Evolutionary conservation across 2,888 invertebrate genomes (phyloP).

Genomic region (Drosophila trichaetosa): DNA sequence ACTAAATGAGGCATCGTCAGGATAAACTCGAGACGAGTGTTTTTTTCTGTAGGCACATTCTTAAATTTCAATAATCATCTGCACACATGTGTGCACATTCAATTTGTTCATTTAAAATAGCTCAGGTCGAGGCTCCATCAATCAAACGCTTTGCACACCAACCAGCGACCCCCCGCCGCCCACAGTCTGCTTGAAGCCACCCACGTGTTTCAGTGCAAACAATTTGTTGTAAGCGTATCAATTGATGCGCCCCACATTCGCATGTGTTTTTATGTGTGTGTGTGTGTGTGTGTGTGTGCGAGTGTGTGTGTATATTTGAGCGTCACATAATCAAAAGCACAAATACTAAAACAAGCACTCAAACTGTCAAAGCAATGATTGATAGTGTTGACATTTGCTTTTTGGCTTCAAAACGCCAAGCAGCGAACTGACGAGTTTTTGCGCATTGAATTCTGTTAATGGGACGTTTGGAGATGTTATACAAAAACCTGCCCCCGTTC

Average conservation of each 20-base stretch:
- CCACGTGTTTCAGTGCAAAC: conserved; percentile 71
- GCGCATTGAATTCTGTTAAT: conserved; percentile 78
- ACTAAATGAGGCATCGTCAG: not conserved
- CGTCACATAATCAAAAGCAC: conserved; percentile 80
- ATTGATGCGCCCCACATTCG: conserved; percentile 63
- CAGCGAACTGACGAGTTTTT: conserved; percentile 55
- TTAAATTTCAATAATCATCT: conserved; percentile 60
- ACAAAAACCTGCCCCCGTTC: conserved; percentile 10
- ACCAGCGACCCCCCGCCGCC: conserved; percentile 13
- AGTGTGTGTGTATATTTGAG: conserved; percentile 30
- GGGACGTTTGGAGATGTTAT: conserved; percentile 61
- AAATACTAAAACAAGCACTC: conserved; percentile 81
- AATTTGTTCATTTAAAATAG: conserved; percentile 80
- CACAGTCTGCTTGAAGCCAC: conserved; percentile 14
- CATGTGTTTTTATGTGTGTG: conserved; percentile 1
- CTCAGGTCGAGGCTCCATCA: conserved; percentile 74
- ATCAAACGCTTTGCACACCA: conserved; percentile 52
- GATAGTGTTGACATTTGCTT: conserved; percentile 81
- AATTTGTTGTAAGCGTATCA: conserved; percentile 82
- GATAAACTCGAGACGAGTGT: not conserved
- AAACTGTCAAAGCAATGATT: conserved; percentile 81
- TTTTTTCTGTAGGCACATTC: conserved; percentile 7
- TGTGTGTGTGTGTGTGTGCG: conserved; percentile 19
- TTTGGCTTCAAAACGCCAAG: conserved; percentile 70
- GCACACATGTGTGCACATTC: conserved; percentile 58